phyloP scores from a whole-genome alignment of 2,113 vertebrate species.

The Abramis brama region DNA sequence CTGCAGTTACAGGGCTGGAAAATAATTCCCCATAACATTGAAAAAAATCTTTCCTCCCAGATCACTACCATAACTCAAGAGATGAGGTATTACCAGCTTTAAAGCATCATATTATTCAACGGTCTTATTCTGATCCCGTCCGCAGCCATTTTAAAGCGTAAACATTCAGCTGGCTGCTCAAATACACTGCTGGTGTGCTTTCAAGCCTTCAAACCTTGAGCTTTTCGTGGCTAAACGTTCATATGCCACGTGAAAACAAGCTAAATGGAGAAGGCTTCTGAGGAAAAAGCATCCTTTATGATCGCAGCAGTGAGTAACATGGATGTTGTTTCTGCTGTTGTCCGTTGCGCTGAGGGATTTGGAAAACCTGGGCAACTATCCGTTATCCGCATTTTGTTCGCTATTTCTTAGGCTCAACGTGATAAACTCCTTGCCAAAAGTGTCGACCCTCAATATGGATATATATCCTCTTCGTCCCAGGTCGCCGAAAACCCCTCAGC shows the following conservation, averaged over 20 bases:
- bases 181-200: slow-evolving; percentile 36
- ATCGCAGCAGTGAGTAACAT: slow-evolving; percentile 50
- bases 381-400: slow-evolving; percentile 36
- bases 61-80: neutral
- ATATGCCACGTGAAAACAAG: neutral
- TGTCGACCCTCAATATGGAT: slow-evolving; percentile 6
- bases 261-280: neutral
- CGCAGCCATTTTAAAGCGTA: slow-evolving; percentile 81
- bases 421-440: neutral
- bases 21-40: slow-evolving; percentile 47
- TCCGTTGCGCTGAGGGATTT: slow-evolving; percentile 51
- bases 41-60: slow-evolving; percentile 27
- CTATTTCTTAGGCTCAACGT: slow-evolving; percentile 19
- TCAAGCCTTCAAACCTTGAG: slow-evolving; percentile 31
- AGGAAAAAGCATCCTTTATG: slow-evolving; percentile 26
- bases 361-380: slow-evolving; percentile 46
- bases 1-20: slow-evolving; percentile 57
- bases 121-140: slow-evolving; percentile 60
- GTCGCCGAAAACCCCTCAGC: slow-evolving; percentile 4
- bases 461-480: slow-evolving; percentile 10
- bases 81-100: neutral
- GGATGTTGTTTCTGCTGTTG: slow-evolving; percentile 57
- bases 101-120: slow-evolving; percentile 55
- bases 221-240: slow-evolving; percentile 3
- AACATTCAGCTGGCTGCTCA: slow-evolving; percentile 62